Conservation (phyloP, 2,113 vertebrate genomes). For the Cromileptes altivelis region DNA sequence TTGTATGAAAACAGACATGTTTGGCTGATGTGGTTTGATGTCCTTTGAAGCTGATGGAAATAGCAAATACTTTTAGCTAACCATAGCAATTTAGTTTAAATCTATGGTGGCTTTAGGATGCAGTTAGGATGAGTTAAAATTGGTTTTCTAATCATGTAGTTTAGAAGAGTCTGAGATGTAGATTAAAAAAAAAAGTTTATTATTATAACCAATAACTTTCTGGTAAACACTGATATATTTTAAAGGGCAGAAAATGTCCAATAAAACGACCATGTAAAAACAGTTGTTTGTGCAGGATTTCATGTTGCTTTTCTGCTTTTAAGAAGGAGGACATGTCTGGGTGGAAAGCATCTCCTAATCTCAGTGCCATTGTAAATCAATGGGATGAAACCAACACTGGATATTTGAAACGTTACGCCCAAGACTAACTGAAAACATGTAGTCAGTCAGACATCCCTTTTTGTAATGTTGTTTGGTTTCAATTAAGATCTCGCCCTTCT, state of each 20-base stretch:
- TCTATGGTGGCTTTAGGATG: not conserved
- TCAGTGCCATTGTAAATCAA: slow-evolving; percentile 52
- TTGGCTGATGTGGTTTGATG: slow-evolving; percentile 1
- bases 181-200: not conserved
- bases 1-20: slow-evolving; percentile 1
- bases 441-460: slow-evolving; percentile 27
- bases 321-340: slow-evolving; percentile 35
- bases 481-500: slow-evolving; percentile 20
- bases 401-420: slow-evolving; percentile 65
- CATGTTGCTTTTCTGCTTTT: slow-evolving; percentile 34
- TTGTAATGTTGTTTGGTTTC: slow-evolving; percentile 39
- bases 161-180: not conserved
- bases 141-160: not conserved
- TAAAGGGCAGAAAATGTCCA: not conserved
- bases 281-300: not conserved
- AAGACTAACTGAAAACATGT: slow-evolving; percentile 63
- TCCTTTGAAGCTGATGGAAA: not conserved
- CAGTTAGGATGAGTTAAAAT: not conserved
- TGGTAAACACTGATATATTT: not conserved
- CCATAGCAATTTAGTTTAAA: not conserved
- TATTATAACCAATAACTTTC: not conserved
- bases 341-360: slow-evolving; percentile 43
- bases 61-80: slow-evolving; percentile 1
- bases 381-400: slow-evolving; percentile 38
- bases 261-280: not conserved